phyloP scores from a whole-genome alignment of 2,113 vertebrate species.

The Muntiacus reevesi region DNA sequence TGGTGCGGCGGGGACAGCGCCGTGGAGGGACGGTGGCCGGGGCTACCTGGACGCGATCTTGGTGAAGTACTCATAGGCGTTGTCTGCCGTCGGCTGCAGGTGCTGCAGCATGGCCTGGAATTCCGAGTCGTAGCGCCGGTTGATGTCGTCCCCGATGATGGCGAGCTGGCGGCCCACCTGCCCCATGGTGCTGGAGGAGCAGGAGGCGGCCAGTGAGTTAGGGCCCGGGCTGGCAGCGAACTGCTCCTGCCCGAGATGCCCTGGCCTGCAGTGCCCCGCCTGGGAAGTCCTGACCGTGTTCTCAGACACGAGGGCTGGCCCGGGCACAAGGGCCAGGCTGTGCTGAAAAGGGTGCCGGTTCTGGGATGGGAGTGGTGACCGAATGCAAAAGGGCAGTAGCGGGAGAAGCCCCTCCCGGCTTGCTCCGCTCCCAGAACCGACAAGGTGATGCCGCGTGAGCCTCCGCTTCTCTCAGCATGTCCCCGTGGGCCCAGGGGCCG shows the following conservation, averaged over 20 bases:
- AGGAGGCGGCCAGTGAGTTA: accelerated
- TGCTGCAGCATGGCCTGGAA: slow-evolving; percentile 79
- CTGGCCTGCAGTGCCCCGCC: background rate
- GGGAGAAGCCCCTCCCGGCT: background rate
- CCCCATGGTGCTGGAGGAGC: slow-evolving; percentile 59
- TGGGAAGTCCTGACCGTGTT: background rate
- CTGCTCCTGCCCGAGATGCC: background rate
- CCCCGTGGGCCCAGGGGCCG: background rate
- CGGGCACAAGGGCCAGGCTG: background rate
- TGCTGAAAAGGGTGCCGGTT: background rate
- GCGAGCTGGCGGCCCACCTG: slow-evolving; percentile 83
- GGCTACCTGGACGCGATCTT: slow-evolving; percentile 84
- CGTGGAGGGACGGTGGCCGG: accelerated
- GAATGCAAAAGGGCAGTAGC: background rate
- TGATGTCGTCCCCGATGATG: slow-evolving; percentile 85
- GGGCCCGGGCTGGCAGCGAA: background rate
- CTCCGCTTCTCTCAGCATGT: background rate
- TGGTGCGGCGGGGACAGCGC: accelerated
- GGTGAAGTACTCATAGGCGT: slow-evolving; percentile 80
- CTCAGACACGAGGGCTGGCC: background rate
- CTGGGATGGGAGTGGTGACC: background rate
- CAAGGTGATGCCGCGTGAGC: accelerated
- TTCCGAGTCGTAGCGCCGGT: slow-evolving; percentile 78
- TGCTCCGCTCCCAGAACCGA: background rate
- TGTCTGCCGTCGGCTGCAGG: slow-evolving; percentile 78